A percentile compares a stretch with the other conserved stretches of the same genome.
These are phyloP conservation scores for Phoxinus phoxinus DNA, from an alignment of 2,113 vertebrate genomes.

Conservation along the genomic window DNA sequence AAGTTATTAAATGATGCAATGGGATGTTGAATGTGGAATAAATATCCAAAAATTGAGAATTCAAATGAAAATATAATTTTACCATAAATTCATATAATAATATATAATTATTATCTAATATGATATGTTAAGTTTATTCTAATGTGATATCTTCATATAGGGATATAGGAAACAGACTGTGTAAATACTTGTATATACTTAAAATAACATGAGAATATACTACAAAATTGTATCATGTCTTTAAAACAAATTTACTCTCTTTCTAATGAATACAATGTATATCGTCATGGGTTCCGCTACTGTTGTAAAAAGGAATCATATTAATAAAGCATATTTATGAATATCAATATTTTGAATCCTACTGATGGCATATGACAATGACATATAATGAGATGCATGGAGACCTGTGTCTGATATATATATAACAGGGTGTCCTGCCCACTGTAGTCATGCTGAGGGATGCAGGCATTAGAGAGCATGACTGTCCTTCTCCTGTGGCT, in stretches of 20 bases:
- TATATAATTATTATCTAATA: background rate
- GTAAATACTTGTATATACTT: background rate
- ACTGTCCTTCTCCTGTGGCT: slow-evolving; percentile 22
- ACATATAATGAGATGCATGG: background rate
- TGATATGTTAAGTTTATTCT: background rate
- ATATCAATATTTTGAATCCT: slow-evolving; percentile 11
- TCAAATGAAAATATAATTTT: background rate
- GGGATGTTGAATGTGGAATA: too few relatives aligned
- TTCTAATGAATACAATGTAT: background rate
- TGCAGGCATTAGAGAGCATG: slow-evolving; percentile 45
- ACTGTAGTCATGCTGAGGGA: background rate
- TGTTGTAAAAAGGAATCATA: background rate
- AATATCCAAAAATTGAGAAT: too few relatives aligned
- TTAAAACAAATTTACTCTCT: background rate
- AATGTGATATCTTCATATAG: background rate
- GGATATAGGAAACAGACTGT: background rate
- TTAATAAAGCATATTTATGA: slow-evolving; percentile 22
- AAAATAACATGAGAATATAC: background rate
- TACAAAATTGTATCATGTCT: background rate
- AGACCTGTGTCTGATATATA: slow-evolving; percentile 30
- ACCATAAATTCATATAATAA: background rate
- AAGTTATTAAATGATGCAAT: slow-evolving; percentile 20
- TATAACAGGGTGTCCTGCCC: slow-evolving; percentile 43
- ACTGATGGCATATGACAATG: slow-evolving; percentile 42
- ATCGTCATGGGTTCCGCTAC: background rate